Base-by-base conservation (phyloP, 2,113 vertebrate genomes). In the Hydrochoerus hydrochaeris region DNA sequence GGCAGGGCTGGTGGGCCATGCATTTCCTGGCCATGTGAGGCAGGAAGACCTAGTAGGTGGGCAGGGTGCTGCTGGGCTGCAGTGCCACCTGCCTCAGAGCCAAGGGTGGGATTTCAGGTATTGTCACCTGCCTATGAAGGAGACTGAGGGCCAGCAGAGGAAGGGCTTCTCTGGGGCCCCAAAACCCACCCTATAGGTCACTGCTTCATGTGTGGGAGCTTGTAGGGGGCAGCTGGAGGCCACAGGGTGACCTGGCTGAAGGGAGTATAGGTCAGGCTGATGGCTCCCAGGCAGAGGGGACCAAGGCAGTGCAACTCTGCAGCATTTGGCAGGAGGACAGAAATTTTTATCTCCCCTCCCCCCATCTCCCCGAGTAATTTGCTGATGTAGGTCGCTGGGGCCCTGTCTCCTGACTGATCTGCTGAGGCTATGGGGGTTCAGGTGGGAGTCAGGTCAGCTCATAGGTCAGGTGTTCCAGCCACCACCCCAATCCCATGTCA, bases 1-100 rank as follows among this genome's bases (percentile, higher is more conserved):
- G 97, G 97, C 97, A 97, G 91, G 83, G 78, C 41, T 19, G 46
- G 62, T 19, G 24, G 69, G 83, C 86, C 57, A 69, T 95, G 78
- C 30, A 77, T 95, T 96, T 96, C 94, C 92, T 78, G 94, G 75
- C 1, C 44, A 26, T 2, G 63, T 90, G 3, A 90, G 77, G 88
- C 54, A 28, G 80, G 67, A 8, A 0, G 62, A n/a, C 90, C 49
- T 30, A 88, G 91, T 22, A 7, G 63, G 85, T 62, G 65, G 90
- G 85, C 92, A n/a, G 95, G 44, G n/a, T 22, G 49, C 28, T 57
- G 46, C 85, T 12, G 81, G 10, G 16, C 80, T 85, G 0, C 0
- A 7, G 83, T 1, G 4, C 1, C 0, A 52, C 63, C 62, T 13
- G 2, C 78, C 9, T 77, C 5, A 0, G 10, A 2, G 83, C 28